These are phyloP conservation scores for Phlogophora meticulosa DNA, from an alignment of 2,888 invertebrate species.

Conservation along the genomic window DNA sequence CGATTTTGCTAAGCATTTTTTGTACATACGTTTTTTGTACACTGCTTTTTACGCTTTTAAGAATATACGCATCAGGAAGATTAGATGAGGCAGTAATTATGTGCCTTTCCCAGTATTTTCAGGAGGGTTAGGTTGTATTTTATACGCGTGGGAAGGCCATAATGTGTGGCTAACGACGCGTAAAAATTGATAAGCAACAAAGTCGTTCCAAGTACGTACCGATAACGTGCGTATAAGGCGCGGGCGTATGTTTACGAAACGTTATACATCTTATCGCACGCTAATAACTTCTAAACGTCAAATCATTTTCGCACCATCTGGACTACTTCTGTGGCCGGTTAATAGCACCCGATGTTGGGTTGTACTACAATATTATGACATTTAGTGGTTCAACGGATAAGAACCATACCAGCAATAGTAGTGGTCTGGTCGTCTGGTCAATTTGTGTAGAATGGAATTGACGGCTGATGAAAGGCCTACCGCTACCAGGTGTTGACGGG, in stretches of 20 bases:
- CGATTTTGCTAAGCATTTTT: too few relatives aligned
- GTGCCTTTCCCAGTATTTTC: background rate
- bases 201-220: background rate
- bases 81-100: too few relatives aligned
- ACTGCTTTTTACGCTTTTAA: too few relatives aligned
- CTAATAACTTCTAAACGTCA: background rate
- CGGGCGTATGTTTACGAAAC: background rate
- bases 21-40: too few relatives aligned
- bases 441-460: too few relatives aligned
- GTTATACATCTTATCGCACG: background rate
- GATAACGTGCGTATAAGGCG: background rate
- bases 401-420: background rate
- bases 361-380: background rate
- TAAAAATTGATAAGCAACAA: conserved; percentile 8
- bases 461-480: too few relatives aligned
- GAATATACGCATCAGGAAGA: too few relatives aligned
- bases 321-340: background rate
- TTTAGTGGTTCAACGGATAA: background rate
- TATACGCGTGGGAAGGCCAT: background rate
- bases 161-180: background rate
- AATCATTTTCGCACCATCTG: conserved; percentile 1
- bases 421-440: too few relatives aligned
- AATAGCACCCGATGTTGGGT: background rate
- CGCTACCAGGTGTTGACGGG: too few relatives aligned
- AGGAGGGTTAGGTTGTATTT: background rate